Percentiles rank a stretch among this genome's conserved stretches.
Conservation (phyloP, 2,888 invertebrate genomes). For the Ormyrus nitidulus region DNA sequence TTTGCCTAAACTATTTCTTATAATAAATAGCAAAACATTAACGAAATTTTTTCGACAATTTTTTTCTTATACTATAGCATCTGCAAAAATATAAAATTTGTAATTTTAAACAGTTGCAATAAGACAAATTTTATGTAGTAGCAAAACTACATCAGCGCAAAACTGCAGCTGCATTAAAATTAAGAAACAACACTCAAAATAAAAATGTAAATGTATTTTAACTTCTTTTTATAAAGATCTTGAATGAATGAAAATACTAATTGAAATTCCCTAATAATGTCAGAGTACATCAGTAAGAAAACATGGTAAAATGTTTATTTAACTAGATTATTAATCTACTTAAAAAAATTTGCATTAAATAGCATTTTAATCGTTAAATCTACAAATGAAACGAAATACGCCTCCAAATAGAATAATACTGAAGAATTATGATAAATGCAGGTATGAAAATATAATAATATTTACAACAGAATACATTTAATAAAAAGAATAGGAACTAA, state of each 20-base stretch:
- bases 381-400: constrained; percentile 24
- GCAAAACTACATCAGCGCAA: neutral
- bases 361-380: constrained; percentile 6
- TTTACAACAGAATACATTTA: neutral
- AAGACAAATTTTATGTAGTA: constrained; percentile 15
- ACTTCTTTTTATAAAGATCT: neutral
- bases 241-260: too few species aligned
- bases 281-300: too few species aligned
- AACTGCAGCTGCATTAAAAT: constrained; percentile 20
- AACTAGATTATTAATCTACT: too few species aligned
- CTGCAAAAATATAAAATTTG: constrained; percentile 40
- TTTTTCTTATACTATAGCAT: constrained; percentile 32
- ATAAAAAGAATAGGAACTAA: constrained; percentile 12
- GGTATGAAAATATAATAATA: neutral
- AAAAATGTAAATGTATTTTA: too few species aligned
- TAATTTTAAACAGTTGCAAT: constrained; percentile 19
- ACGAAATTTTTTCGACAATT: constrained; percentile 32
- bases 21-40: neutral
- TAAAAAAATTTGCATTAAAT: too few species aligned
- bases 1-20: neutral
- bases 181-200: too few species aligned
- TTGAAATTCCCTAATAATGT: too few species aligned
- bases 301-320: too few species aligned
- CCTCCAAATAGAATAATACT: neutral
- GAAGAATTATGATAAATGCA: constrained; percentile 9